Conservation (phyloP, 2,113 vertebrate species). For the Condylura cristata region DNA sequence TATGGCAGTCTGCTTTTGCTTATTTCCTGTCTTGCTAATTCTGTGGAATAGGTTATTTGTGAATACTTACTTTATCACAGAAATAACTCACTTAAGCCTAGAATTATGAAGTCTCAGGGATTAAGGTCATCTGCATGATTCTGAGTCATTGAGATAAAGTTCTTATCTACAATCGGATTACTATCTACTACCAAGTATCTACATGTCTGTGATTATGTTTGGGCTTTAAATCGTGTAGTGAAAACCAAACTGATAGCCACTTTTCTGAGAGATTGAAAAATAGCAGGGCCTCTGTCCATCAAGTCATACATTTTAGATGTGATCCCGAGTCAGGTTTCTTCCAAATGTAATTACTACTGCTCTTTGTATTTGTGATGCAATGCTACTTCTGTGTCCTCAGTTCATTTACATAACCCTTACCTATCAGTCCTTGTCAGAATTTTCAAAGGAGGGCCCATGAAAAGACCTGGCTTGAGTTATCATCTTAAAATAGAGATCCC, state of each 20-base stretch:
- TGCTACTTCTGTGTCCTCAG: not conserved
- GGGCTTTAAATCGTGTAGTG: not conserved
- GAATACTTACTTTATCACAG: constrained; percentile 65
- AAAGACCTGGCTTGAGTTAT: not conserved
- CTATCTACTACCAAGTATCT: not conserved
- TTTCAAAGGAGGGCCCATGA: constrained; percentile 13
- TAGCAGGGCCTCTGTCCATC: not conserved
- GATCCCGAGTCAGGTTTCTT: not conserved
- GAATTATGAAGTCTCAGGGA: not conserved
- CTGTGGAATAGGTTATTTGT: constrained; percentile 61
- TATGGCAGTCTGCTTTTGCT: not conserved
- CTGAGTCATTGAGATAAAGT: constrained; percentile 31
- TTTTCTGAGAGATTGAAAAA: constrained; percentile 27
- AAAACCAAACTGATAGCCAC: not conserved
- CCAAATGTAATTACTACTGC: not conserved
- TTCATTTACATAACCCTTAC: not conserved
- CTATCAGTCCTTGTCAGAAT: not conserved
- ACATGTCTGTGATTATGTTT: not conserved
- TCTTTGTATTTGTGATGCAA: not conserved
- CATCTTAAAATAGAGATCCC: not conserved
- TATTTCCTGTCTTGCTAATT: constrained; percentile 67
- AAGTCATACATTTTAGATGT: not conserved
- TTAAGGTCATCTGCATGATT: constrained; percentile 42
- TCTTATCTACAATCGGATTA: not conserved
- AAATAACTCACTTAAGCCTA: constrained; percentile 48